Base-by-base conservation (phyloP, 2,113 vertebrate species). In the Thryonomys swinderianus region DNA sequence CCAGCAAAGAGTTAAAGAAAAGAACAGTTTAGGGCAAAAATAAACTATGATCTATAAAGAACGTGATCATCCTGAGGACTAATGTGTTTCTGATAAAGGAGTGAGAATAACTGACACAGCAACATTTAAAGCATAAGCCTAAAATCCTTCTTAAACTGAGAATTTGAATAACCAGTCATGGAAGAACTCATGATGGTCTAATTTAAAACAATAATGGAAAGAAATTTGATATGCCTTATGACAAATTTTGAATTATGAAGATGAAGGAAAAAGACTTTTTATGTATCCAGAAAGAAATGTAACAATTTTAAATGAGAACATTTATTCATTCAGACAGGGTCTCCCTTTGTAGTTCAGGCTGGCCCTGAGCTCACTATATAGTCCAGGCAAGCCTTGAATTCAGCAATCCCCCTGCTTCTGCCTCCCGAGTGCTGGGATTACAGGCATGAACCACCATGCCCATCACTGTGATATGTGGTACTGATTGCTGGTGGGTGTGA, bases 71-170 rank as follows among this genome's bases (percentile, higher is more conserved):
- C 3, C 42, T 55, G 86, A 64, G 85, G 74, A 64, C 61, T 27
- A 34, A 71, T 48, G 25, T 62, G 45, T 61, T 69, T 62, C 27
- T 79, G 67, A 83, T 71, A 40, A 95, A 93, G 48, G 34, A 73
- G 69, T n/a, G 71, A 92, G 48, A 84, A 34, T 57, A 62, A 67
- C 5, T 85, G 42, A 88, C 85, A 45, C 14, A 88, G 27, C 30
- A 57, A 57, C 81, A 93, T 85, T 88, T 34, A 94, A 86, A 95
- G 53, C 90, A 48, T 83, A 96, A 83, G 34, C 78, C 69, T 88
- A 67, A 71, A 61, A 37, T 13, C 11, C 21, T 85, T 45, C 32
- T 81, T 74, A 48, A 71, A 85, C 51, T 71, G 67, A 59, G 48
- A 89, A 27, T 48, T 83, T 34, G 20, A 66, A 78, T 66, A 83